Evolutionary conservation across 1,140 invertebrate species (phyloP), one percentile per base, ranked within the genome.

Genomic region (Helicoverpa zea): DNA sequence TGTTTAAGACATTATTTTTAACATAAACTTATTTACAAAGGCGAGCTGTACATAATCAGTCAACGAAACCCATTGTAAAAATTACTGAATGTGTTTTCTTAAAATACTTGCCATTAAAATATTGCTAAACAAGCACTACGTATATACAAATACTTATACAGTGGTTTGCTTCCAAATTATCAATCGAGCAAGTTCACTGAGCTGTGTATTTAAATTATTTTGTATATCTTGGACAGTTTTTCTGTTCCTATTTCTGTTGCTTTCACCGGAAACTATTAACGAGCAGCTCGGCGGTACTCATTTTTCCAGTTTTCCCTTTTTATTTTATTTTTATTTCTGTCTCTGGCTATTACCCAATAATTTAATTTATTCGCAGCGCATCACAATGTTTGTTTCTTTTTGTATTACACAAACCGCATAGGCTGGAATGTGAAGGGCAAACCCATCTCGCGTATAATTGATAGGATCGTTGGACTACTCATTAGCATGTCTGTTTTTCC

Each of bases 391-490:
- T 56, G 73, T 76, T 49, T 49, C 16, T 59, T 76, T 76, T 76
- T 47, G 59, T 43, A 43, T 43, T 43, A 43, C 35, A 43, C 35
- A 43, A 43, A 43, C 35, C 72, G 43, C 30, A 14, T 74, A 29
- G 43, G 58, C 47, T 76, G 58, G 73, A 51, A 76, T 76, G 73
- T 63, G 73, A 76, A 76, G 73, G 58, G 18, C 73, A 76, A 61
- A 63, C 11, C 73, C 58, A 76, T 76, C 43, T 76, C 43, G 73
- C 63, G 73, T 47, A 61, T 75, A 76, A 66, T 66, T 66, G 75
- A 56, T 29, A 77, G 49, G 49, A 66, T 29, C 18, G 59, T 64
- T 64, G 29, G 29, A 66, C 49, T 63, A 66, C 58, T 74, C 56
- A 58, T 58, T 4, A 76, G 61, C 61, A 66, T 77, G 61, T 13